Conservation (phyloP, 2,797 vertebrate species). For the Hirundo rustica region DNA sequence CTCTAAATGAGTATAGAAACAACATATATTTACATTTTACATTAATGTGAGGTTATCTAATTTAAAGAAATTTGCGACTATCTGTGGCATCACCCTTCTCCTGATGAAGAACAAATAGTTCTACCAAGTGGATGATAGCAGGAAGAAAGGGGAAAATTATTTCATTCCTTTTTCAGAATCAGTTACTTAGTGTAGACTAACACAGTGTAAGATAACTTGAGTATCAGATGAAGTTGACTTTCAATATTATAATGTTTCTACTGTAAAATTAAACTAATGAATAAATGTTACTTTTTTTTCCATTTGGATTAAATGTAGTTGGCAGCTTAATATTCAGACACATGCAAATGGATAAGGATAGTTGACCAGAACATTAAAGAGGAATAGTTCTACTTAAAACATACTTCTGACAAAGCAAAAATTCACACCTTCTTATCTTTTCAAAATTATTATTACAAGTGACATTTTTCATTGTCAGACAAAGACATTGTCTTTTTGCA, state of each 20-base stretch:
- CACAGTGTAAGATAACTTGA: not conserved
- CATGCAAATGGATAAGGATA: not conserved
- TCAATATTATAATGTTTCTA: not conserved
- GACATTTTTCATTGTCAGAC: constrained; percentile 18
- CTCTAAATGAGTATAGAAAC: not conserved
- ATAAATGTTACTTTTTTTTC: not conserved
- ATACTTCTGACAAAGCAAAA: constrained; percentile 17
- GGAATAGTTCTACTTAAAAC: not conserved
- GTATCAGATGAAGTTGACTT: not conserved
- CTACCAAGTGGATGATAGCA: not conserved
- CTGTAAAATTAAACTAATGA: not conserved
- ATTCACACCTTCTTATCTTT: constrained; percentile 11
- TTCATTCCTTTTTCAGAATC: not conserved
- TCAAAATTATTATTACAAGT: constrained; percentile 32
- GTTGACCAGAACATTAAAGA: constrained; percentile 8
- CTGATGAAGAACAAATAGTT: not conserved
- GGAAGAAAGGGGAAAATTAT: not conserved
- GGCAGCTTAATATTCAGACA: not conserved
- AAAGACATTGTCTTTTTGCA: not conserved
- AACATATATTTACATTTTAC: not conserved
- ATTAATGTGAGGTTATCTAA: not conserved
- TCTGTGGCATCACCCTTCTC: not conserved
- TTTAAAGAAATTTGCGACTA: not conserved
- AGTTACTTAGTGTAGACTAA: not conserved
- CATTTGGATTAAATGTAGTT: not conserved